phyloP scores from a whole-genome alignment of 2,888 invertebrate genomes.

The Bugulina stolonifera region DNA sequence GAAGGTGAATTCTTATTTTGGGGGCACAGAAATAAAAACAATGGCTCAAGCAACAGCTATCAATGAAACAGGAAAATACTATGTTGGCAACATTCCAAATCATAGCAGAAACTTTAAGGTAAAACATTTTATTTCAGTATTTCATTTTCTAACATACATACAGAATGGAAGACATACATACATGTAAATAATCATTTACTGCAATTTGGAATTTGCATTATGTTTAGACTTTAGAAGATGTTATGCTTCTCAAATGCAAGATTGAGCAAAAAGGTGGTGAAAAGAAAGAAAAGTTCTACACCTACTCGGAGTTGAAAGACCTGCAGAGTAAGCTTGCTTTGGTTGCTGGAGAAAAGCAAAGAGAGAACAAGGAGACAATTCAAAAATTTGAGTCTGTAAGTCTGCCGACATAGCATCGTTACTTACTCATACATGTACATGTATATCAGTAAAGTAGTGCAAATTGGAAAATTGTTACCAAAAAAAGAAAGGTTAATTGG shows the following conservation, averaged over 20 bases:
- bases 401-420: too few species aligned
- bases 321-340: slow-evolving; percentile 46
- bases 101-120: slow-evolving; percentile 13
- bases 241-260: slow-evolving; percentile 33
- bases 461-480: too few species aligned
- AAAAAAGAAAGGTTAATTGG: too few species aligned
- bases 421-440: too few species aligned
- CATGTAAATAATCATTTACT: too few species aligned
- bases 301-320: slow-evolving; percentile 37
- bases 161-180: too few species aligned
- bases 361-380: slow-evolving; percentile 34
- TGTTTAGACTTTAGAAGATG: slow-evolving; percentile 32
- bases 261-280: slow-evolving; percentile 30
- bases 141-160: too few species aligned
- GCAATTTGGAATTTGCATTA: too few species aligned
- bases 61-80: slow-evolving; percentile 39
- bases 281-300: slow-evolving; percentile 30
- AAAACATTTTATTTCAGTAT: too few species aligned
- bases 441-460: too few species aligned
- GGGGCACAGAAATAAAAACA: slow-evolving; percentile 43
- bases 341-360: slow-evolving; percentile 44
- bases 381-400: slow-evolving; percentile 2
- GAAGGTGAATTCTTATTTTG: slow-evolving; percentile 39
- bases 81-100: neutral
- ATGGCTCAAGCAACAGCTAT: slow-evolving; percentile 39